These are phyloP conservation scores for Phymatocera aterrima DNA, from an alignment of 2,888 invertebrate genomes.

Conservation along the genomic window DNA sequence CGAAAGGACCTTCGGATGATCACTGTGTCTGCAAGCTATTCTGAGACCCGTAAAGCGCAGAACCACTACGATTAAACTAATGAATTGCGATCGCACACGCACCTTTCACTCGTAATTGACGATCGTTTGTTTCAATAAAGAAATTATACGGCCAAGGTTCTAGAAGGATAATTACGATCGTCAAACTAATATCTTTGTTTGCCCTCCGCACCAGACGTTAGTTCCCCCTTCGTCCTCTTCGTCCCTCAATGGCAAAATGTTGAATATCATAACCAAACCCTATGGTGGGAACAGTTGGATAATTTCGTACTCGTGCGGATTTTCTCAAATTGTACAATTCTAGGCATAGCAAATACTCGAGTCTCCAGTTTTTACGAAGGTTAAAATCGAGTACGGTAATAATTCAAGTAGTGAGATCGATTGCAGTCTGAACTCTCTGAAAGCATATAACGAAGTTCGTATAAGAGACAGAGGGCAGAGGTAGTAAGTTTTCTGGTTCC, in stretches of 20 bases:
- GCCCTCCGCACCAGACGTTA: background rate
- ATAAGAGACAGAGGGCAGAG: too few species aligned
- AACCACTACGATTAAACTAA: slow-evolving; percentile 8
- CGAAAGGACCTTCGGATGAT: background rate
- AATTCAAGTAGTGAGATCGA: too few species aligned
- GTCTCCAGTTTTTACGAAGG: too few species aligned
- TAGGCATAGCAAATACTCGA: too few species aligned
- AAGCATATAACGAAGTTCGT: too few species aligned
- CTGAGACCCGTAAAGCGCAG: background rate
- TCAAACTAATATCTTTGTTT: slow-evolving; percentile 21
- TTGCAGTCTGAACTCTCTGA: background rate
- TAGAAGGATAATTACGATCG: slow-evolving; percentile 19
- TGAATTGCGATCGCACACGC: slow-evolving; percentile 17
- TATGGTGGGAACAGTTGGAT: too few species aligned
- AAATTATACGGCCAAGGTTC: slow-evolving; percentile 2
- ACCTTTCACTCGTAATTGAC: background rate
- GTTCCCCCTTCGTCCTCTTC: background rate
- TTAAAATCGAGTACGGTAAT: too few species aligned
- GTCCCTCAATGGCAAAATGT: background rate
- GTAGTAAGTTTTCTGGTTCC: background rate
- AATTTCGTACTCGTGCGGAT: too few species aligned
- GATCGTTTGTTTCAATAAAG: slow-evolving; percentile 11
- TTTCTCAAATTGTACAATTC: too few species aligned
- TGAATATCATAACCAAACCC: background rate
- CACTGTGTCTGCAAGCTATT: too few species aligned